Evolutionary conservation across 2,113 vertebrate genomes (phyloP), one percentile per base, ranked within the genome.

Genomic region (Myrmecophaga tridactyla): DNA sequence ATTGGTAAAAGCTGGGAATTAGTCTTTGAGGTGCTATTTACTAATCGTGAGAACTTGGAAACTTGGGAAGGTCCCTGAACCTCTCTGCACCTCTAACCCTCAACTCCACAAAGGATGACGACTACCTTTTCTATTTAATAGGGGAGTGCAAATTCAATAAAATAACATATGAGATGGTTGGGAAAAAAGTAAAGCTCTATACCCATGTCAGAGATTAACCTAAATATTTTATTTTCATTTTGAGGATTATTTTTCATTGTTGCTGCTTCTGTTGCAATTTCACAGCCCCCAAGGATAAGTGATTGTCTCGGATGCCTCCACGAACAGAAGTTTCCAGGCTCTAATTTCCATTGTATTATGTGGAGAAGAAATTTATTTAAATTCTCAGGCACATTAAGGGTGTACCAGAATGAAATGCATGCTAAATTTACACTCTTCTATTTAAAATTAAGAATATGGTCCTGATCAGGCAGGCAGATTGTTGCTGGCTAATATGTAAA

Each of bases 231-330:
- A 25, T 62, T 69, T 80, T 62, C 11, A 53, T 48, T 36, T 15
- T 18, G 65, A 84, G 58, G 20, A 21, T 62, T 60, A 1, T 56
- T 41, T 17, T 27, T 85, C 5, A 14, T 6, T 27, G 20, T 62
- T 25, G 14, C 6, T 11, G 36, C 7, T 13, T 21, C 11, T 17
- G 17, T 15, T 53, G 31, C 15, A 9, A 23, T 34, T 78, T 85
- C 18, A 58, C 3, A 36, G 69, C 12, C 14, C 65, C 34, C 0
- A 17, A 62, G 25, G 51, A 36, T 34, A 11, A 21, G 46, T n/a
- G 9, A 65, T 20, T 2, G 12, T 17, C 14, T 5, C 6, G 1
- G 1, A 18, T 7, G 4, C 56, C 41, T n/a, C 31, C 17, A 8
- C 0, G 1, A 43, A 12, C 21, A 4, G 3, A 53, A 21, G 11